Evolutionary conservation across 2,113 vertebrate genomes (phyloP), one percentile per base, ranked within the genome.

Genomic region (Phaethon lepturus): DNA sequence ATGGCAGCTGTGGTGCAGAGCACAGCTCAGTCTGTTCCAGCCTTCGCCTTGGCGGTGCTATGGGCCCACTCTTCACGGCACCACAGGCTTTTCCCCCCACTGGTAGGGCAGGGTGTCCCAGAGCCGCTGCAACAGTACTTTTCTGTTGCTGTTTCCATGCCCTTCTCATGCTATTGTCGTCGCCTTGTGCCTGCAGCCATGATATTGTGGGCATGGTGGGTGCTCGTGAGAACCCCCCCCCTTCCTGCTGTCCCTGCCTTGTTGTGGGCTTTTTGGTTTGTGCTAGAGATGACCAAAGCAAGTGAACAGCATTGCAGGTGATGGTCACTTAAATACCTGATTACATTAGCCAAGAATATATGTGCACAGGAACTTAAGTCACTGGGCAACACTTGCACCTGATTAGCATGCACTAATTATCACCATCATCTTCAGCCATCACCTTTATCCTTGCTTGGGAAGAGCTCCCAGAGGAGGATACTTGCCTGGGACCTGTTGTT

Each of bases 61-160:
- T 6, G 47, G 18, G 55, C n/a, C 14, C 12, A 2, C 29, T 42
- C 38, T 14, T 64, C 7, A 9, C 86, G 74, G 47, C 16, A 3
- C 33, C 2, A 4, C 49, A 45, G 42, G 2, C 18, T 50, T 53
- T 58, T 4, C 8, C 38, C 19, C 7, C 6, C 0, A 1, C 59
- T 53, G 67, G 7, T 49, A 10, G 35, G 52, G 40, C 40, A 67
- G 59, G 24, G 25, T 50, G 50, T 45, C 16, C 62, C 19, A 49
- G 38, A 66, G 59, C 47, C 0, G 5, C 55, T 49, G 26, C 2
- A 3, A 23, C 49, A 50, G 22, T 35, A 24, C 16, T 60, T 59
- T 28, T 6, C 31, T 23, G 6, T 47, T 52, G 20, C 66, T 78
- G 24, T 78, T 59, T 44, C 55, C 19, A 5, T 56, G 62, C 26